These are phyloP conservation scores for Rattus norvegicus DNA, from an alignment of 2,113 vertebrate genomes.

Conservation along the genomic window GRCr8 NC_086039.1:106347501-106348000, in stretches of 20 bases:
- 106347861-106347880: neutral
- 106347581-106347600: slow-evolving; percentile 16
- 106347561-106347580: neutral
- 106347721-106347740: neutral
- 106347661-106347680: neutral
- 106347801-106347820: neutral
- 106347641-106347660: neutral
- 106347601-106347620: slow-evolving; percentile 12
- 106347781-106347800: neutral
- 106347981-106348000: neutral
- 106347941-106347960: neutral
- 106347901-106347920: neutral
- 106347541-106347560: slow-evolving; percentile 38
- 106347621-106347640: slow-evolving; percentile 5
- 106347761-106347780: slow-evolving; percentile 2
- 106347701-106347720: slow-evolving; percentile 10
- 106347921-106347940: neutral
- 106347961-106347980: neutral
- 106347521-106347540: slow-evolving; percentile 17
- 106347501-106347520: slow-evolving; percentile 14
- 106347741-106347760: neutral
- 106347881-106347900: neutral
- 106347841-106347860: slow-evolving; percentile 33
- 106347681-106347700: neutral
- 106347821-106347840: slow-evolving; percentile 15